A percentile compares a stretch with the other conserved stretches of the same genome.
Conservation (phyloP, 2,113 vertebrate genomes). For the Axis porcinus region DNA sequence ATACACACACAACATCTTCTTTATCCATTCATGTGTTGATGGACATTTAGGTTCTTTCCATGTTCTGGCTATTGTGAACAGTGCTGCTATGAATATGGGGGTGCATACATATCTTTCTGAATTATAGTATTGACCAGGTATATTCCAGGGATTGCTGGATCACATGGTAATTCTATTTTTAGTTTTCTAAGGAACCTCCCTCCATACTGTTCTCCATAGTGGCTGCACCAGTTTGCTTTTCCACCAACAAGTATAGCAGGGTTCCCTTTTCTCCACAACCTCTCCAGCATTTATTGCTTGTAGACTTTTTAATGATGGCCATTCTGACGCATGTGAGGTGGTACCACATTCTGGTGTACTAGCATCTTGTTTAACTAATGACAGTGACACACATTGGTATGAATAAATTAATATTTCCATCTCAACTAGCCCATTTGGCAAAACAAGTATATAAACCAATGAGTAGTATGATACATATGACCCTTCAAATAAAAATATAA, state of each 20-base stretch:
- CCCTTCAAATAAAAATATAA: slow-evolving; percentile 26
- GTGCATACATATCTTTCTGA: not conserved
- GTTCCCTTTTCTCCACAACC: not conserved
- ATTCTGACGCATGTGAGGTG: not conserved
- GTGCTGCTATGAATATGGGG: not conserved
- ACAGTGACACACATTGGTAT: not conserved
- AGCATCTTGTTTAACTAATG: not conserved
- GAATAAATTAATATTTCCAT: slow-evolving; percentile 17
- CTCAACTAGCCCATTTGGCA: not conserved
- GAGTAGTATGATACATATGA: not conserved
- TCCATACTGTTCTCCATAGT: not conserved
- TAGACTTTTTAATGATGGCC: not conserved
- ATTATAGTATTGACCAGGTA: not conserved
- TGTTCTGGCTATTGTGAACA: not conserved
- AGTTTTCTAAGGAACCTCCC: not conserved
- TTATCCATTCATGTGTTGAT: not conserved
- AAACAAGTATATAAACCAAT: slow-evolving; percentile 42
- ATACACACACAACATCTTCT: not conserved
- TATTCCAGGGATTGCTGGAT: not conserved
- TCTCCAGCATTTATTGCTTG: not conserved
- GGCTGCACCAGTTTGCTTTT: not conserved
- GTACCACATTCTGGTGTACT: not conserved
- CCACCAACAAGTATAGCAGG: not conserved
- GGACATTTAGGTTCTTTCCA: not conserved
- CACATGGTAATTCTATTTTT: not conserved